These are phyloP conservation scores for Oreocharis arfaki DNA, from an alignment of 2,113 vertebrate species.

Conservation along the genomic window DNA sequence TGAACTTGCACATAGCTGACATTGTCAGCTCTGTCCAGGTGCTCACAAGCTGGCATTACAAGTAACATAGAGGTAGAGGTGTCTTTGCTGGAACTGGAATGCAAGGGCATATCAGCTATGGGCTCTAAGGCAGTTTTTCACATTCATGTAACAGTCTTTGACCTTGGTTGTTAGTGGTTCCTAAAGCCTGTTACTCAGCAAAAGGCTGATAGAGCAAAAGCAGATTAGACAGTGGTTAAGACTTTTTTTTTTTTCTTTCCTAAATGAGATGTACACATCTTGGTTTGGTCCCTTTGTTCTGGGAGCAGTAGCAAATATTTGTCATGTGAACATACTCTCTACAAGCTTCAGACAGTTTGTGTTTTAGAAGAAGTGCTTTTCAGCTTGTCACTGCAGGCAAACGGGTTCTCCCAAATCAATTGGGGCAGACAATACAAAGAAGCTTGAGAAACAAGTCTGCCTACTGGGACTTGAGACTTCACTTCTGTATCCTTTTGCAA, in stretches of 20 bases:
- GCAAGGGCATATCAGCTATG: neutral
- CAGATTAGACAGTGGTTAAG: neutral
- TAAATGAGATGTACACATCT: neutral
- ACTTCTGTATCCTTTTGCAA: neutral
- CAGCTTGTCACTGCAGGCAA: neutral
- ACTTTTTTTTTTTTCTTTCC: neutral
- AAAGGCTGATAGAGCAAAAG: neutral
- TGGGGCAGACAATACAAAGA: neutral
- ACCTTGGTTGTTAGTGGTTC: neutral
- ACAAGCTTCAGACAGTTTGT: neutral
- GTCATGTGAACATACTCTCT: neutral
- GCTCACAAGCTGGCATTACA: neutral
- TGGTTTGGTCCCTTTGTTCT: neutral
- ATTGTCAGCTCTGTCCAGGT: neutral
- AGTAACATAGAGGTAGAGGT: neutral
- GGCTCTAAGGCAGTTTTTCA: neutral
- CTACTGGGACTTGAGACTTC: neutral
- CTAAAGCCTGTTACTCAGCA: neutral
- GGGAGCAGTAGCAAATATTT: neutral
- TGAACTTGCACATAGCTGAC: neutral
- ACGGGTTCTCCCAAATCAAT: neutral
- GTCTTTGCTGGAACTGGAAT: neutral
- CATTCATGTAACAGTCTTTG: neutral
- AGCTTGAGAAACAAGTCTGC: slow-evolving; percentile 11
- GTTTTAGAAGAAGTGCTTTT: neutral